A percentile compares a stretch with the other conserved stretches of the same genome.
These are phyloP conservation scores for Hydrocynus forskahlii DNA, from an alignment of 2,797 vertebrate genomes.

Conservation along the genomic window DNA sequence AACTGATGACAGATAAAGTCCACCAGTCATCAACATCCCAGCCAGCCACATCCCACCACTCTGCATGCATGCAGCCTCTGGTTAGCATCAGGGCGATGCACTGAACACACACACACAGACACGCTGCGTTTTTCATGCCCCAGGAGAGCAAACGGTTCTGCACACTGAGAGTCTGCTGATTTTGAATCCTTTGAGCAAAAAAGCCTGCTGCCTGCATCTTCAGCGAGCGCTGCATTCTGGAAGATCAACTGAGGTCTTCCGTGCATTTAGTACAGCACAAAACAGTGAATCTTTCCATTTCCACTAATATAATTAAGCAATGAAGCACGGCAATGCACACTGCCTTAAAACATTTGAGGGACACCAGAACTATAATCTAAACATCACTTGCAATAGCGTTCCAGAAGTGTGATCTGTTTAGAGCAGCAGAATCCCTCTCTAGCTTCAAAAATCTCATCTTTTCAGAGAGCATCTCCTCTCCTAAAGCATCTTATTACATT, in stretches of 20 bases:
- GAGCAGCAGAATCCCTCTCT: too few species aligned
- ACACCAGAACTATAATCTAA: too few species aligned
- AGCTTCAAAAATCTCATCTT: too few species aligned
- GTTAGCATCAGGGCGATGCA: slow-evolving; percentile 50
- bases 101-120: slow-evolving; percentile 17
- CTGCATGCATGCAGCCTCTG: slow-evolving; percentile 45
- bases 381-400: too few species aligned
- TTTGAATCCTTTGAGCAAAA: slow-evolving; percentile 14
- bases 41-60: slow-evolving; percentile 39
- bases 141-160: neutral
- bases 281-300: neutral
- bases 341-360: neutral
- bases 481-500: too few species aligned
- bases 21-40: slow-evolving; percentile 53
- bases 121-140: slow-evolving; percentile 20
- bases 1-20: slow-evolving; percentile 61
- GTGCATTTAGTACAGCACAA: neutral
- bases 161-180: neutral
- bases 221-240: neutral
- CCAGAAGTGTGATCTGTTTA: too few species aligned
- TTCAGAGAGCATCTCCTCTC: too few species aligned
- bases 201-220: slow-evolving; percentile 8
- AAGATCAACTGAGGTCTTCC: slow-evolving; percentile 7
- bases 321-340: neutral
- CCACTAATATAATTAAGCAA: neutral